Evolutionary conservation across 2,888 invertebrate genomes (phyloP).

Genomic region (Ellobium chinense): DNA sequence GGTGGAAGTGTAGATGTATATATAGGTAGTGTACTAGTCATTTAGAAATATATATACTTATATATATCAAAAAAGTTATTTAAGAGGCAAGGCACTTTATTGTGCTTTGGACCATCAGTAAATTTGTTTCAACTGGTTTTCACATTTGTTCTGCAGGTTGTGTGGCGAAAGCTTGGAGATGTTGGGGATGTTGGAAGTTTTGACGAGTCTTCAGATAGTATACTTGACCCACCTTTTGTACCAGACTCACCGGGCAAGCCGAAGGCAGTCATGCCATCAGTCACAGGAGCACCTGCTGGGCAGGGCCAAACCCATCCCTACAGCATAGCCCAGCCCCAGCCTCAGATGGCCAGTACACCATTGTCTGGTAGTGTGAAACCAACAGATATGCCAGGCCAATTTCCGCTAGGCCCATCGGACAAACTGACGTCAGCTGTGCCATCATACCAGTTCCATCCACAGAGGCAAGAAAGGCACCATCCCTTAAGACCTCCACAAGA

Average conservation of each 20-base stretch:
- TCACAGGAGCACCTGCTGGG: background rate
- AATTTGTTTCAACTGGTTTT: background rate
- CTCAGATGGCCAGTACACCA: constrained; percentile 36
- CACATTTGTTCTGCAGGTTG: constrained; percentile 60
- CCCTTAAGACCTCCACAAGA: background rate
- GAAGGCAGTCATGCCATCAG: background rate
- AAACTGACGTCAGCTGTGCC: background rate
- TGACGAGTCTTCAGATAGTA: constrained; percentile 44
- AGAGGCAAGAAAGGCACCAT: background rate
- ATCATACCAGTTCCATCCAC: background rate
- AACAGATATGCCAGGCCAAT: background rate
- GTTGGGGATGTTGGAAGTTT: constrained; percentile 48
- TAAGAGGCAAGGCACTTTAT: too few species aligned
- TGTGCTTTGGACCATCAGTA: too few species aligned
- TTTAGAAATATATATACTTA: too few species aligned
- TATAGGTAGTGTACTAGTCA: too few species aligned
- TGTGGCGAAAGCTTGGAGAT: constrained; percentile 73
- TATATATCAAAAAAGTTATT: too few species aligned
- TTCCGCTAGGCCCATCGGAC: background rate
- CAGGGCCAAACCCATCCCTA: constrained; percentile 22
- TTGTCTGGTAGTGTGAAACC: constrained; percentile 16
- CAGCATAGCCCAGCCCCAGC: constrained; percentile 39
- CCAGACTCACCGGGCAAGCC: constrained; percentile 21
- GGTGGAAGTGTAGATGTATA: too few species aligned
- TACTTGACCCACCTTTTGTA: constrained; percentile 41